Base-by-base conservation (phyloP, 2,888 invertebrate species). In the Limulus polyphemus region DNA sequence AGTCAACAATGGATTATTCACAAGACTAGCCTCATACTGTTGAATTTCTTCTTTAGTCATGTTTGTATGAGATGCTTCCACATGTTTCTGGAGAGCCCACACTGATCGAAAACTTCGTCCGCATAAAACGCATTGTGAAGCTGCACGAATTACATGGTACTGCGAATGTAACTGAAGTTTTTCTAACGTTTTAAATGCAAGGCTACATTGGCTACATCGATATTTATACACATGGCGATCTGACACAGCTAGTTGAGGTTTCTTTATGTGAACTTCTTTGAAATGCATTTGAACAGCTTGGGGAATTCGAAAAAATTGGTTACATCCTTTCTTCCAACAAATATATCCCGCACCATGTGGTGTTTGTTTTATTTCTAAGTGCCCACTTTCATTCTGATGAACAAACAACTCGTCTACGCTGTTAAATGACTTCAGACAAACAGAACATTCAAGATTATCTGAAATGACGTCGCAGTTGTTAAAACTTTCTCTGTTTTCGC, bases 221-320 rank as follows among this genome's bases (percentile, higher is more conserved):
- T 91, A 95, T 75, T 93, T 94, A 79, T 95, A 95, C 13, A 93
- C 91, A 75, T 94, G 93, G 71, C 91, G 89, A 74, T 95, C 93
- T 51, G 91, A 91, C n/a, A 93, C 91, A 0, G 92, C 87, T 57
- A 75, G 71, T 59, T 72, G 71, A 54, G 67, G 61, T 46, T 62
- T 65, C 55, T 73, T 73, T 58, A 75, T 75, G 70, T 78, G 78
- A 67, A 77, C 75, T 71, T 77, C 76, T 75, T 88, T 84, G 74
- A 89, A 92, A 75, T 93, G 93, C 75, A 85, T 84, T 75, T 92
- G 87, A 70, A 91, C 81, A 52, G 86, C 83, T 70, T 87, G 83
- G 56, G 88, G 84, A 10, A 86, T 86, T 70, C 85, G 84, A 77
- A 91, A 94, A 76, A 87, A 88, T 76, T 89, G 84, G 75, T 86